A percentile compares a stretch with the other conserved stretches of the same genome.
phyloP scores from a whole-genome alignment of 2,888 invertebrate genomes.

The Cephus nigrinus region DNA sequence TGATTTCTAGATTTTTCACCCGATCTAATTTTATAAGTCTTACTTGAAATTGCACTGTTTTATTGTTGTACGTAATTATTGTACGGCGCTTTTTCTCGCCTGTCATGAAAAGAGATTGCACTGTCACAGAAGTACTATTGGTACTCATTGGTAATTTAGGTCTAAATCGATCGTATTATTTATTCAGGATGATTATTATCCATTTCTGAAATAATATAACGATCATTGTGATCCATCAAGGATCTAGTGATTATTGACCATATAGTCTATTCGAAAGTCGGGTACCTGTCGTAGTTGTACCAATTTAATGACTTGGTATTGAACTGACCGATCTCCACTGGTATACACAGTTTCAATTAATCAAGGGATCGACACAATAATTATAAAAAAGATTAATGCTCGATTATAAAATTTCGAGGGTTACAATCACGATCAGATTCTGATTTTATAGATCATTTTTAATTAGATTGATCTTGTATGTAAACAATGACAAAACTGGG shows the following conservation, averaged over 20 bases:
- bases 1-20: background rate
- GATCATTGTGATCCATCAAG: background rate
- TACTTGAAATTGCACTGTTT: background rate
- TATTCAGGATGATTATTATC: background rate
- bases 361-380: background rate
- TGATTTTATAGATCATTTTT: background rate
- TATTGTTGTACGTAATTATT: background rate
- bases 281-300: background rate
- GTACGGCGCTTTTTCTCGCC: background rate
- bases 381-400: too few species aligned
- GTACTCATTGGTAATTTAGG: background rate
- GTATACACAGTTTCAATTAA: background rate
- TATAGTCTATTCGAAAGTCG: background rate
- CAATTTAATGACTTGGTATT: background rate
- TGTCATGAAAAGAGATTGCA: background rate
- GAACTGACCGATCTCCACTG: background rate
- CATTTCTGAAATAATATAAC: background rate
- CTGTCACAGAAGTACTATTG: background rate
- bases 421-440: background rate
- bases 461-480: background rate
- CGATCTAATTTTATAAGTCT: background rate
- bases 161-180: background rate
- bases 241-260: background rate
- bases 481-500: background rate
- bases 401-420: too few species aligned